Evolutionary conservation across 2,888 invertebrate genomes (phyloP).

Genomic region (Lobophora halterata): DNA sequence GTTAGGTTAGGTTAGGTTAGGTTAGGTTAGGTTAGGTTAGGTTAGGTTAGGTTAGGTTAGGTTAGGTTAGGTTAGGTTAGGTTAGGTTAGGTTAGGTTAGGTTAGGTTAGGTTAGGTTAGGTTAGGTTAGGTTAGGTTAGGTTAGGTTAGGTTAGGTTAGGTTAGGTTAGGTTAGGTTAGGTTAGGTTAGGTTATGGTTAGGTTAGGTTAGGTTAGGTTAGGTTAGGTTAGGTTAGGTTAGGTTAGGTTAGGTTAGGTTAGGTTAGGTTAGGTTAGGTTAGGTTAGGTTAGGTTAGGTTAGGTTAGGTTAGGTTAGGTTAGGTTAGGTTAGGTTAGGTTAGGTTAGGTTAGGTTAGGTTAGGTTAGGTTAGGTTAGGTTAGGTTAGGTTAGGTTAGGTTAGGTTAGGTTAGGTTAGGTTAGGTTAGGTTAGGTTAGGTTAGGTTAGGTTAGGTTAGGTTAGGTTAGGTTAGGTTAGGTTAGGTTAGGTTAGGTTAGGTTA

Average conservation of each 20-base stretch:
- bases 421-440: slow-evolving; percentile 19
- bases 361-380: slow-evolving; percentile 29
- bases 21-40: slow-evolving; percentile 11
- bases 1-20: slow-evolving; percentile 30
- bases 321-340: slow-evolving; percentile 34
- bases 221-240: slow-evolving; percentile 34
- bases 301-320: slow-evolving; percentile 33
- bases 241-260: slow-evolving; percentile 33
- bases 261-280: slow-evolving; percentile 35
- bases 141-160: slow-evolving; percentile 29
- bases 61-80: slow-evolving; percentile 23
- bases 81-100: slow-evolving; percentile 31
- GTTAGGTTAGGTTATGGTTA: slow-evolving; percentile 31
- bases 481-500: slow-evolving; percentile 14
- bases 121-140: slow-evolving; percentile 24
- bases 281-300: slow-evolving; percentile 31
- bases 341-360: slow-evolving; percentile 30
- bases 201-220: slow-evolving; percentile 32
- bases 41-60: slow-evolving; percentile 24
- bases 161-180: slow-evolving; percentile 31
- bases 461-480: slow-evolving; percentile 12
- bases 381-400: slow-evolving; percentile 31
- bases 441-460: slow-evolving; percentile 11
- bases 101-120: slow-evolving; percentile 7
- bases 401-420: slow-evolving; percentile 30